phyloP scores from a whole-genome alignment of 2,888 invertebrate genomes.

The Hymenopus coronatus region DNA sequence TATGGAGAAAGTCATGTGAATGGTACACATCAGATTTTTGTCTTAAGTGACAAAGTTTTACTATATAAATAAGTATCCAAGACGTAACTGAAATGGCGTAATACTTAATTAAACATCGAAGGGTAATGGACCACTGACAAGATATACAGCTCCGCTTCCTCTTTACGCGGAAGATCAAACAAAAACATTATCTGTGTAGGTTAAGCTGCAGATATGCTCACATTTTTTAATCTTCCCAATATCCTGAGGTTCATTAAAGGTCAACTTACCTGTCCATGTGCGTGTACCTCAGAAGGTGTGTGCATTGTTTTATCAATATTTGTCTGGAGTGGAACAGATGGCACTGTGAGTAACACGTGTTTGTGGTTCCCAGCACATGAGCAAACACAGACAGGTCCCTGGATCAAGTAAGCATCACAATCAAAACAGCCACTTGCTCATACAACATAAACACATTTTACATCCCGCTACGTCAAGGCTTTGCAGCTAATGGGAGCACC shows the following conservation, averaged over 20 bases:
- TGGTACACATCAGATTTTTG: too few relatives aligned
- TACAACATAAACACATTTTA: background rate
- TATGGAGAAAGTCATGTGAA: too few relatives aligned
- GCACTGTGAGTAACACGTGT: background rate
- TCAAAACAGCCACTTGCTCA: background rate
- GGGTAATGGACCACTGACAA: too few relatives aligned
- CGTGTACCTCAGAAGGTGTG: background rate
- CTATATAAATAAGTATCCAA: too few relatives aligned
- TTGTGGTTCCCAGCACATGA: background rate
- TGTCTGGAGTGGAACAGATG: background rate
- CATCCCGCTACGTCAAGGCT: background rate
- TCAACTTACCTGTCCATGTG: background rate
- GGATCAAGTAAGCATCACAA: background rate
- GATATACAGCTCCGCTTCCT: too few relatives aligned
- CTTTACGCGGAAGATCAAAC: too few relatives aligned
- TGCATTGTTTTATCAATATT: background rate
- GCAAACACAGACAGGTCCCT: background rate
- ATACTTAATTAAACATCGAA: too few relatives aligned
- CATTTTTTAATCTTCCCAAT: background rate
- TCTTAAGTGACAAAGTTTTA: too few relatives aligned
- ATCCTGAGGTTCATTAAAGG: background rate
- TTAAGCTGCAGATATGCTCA: too few relatives aligned
- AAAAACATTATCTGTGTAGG: too few relatives aligned
- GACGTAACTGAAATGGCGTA: too few relatives aligned
- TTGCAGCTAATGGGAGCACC: background rate